Percentiles rank a stretch among this genome's conserved stretches.
These are phyloP conservation scores for Enhydra lutris DNA, from an alignment of 2,113 vertebrate species.

Conservation along the genomic window DNA sequence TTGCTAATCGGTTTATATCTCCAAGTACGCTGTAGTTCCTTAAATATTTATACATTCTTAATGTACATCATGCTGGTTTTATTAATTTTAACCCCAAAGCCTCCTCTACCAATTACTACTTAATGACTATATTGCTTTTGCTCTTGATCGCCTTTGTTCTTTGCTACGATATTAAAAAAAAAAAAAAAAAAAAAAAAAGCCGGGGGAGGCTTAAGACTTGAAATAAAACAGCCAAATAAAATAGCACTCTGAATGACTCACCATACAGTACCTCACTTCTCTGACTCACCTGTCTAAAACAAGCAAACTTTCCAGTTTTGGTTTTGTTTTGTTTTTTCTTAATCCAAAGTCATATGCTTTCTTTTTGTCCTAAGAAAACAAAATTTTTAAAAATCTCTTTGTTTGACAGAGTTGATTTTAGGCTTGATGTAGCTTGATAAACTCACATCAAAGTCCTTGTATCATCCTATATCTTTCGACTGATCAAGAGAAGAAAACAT, in stretches of 20 bases:
- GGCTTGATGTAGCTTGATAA: constrained; percentile 37
- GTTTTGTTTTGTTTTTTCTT: not conserved
- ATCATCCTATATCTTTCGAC: constrained; percentile 17
- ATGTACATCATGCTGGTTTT: constrained; percentile 70
- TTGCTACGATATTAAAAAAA: constrained; percentile 44
- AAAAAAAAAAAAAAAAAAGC: not conserved
- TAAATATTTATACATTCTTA: constrained; percentile 74
- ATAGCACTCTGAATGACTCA: not conserved
- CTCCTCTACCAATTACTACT: constrained; percentile 63
- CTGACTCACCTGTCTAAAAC: constrained; percentile 40
- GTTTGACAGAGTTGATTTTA: not conserved
- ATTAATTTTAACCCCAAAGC: constrained; percentile 74
- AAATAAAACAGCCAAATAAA: constrained; percentile 51
- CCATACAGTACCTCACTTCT: not conserved
- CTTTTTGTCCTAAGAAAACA: constrained; percentile 47
- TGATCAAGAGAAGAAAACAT: constrained; percentile 9
- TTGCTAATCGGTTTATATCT: constrained; percentile 66
- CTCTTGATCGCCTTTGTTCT: constrained; percentile 72
- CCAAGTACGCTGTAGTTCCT: constrained; percentile 59
- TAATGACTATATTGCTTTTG: constrained; percentile 63
- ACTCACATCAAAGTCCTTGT: constrained; percentile 55
- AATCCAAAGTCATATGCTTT: constrained; percentile 45
- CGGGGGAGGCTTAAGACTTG: not conserved
- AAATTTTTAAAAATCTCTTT: not conserved
- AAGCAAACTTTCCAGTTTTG: not conserved